These are phyloP conservation scores for Drosophila bocqueti DNA, from an alignment of 1,140 invertebrate species.

Conservation along the genomic window DNA sequence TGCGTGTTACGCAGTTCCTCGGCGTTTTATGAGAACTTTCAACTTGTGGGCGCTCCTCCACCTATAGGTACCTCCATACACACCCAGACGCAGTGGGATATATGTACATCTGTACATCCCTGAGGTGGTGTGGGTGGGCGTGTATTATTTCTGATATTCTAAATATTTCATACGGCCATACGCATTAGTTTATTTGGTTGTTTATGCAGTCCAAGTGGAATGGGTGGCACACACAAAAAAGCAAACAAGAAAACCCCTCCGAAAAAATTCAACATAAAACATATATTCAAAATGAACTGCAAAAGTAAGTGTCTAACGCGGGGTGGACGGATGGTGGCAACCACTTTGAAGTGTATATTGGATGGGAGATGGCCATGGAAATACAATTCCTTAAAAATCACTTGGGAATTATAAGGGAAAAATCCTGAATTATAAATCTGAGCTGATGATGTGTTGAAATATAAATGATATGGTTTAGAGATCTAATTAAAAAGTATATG, in stretches of 20 bases:
- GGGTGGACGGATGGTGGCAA: not conserved
- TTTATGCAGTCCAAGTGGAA: slow-evolving; percentile 55
- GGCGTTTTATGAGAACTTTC: slow-evolving; percentile 78
- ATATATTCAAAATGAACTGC: slow-evolving; percentile 37
- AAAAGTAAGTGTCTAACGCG: slow-evolving; percentile 24
- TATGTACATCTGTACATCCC: not conserved
- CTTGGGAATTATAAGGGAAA: not conserved
- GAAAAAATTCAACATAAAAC: slow-evolving; percentile 18
- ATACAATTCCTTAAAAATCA: not conserved
- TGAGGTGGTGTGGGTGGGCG: not conserved
- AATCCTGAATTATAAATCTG: not conserved
- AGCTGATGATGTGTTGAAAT: not conserved
- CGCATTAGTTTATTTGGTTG: slow-evolving; percentile 74
- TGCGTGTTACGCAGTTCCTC: slow-evolving; percentile 43
- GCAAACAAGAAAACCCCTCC: slow-evolving; percentile 42
- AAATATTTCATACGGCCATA: slow-evolving; percentile 64
- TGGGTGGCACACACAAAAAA: slow-evolving; percentile 15
- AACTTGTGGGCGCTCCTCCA: slow-evolving; percentile 67
- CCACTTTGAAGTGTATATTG: slow-evolving; percentile 37
- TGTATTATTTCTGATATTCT: slow-evolving; percentile 64
- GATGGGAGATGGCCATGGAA: not conserved
- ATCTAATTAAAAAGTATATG: too few relatives aligned
- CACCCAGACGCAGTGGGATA: slow-evolving; percentile 1
- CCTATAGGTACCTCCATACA: slow-evolving; percentile 4
- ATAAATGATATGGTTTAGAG: not conserved